Percentiles rank a stretch among this genome's conserved stretches.
These are phyloP conservation scores for Anabas testudineus DNA, from an alignment of 2,797 vertebrate species.

Conservation along the genomic window DNA sequence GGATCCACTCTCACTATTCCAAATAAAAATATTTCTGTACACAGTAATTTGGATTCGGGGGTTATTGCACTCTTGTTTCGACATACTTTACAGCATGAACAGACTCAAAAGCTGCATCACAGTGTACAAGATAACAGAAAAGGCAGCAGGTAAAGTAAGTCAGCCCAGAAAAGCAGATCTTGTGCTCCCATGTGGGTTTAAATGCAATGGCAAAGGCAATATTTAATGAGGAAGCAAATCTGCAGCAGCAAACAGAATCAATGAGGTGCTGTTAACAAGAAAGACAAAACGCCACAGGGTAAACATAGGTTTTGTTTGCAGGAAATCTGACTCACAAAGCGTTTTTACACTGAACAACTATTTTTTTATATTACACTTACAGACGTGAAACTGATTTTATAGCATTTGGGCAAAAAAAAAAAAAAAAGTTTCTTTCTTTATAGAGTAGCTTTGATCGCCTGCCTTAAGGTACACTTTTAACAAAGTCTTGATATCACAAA, in stretches of 20 bases:
- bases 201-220: conserved; percentile 18
- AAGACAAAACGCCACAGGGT: conserved; percentile 5
- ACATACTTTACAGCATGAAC: conserved; percentile 39
- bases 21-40: conserved; percentile 48
- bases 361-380: too few species aligned
- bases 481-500: not conserved
- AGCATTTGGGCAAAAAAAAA: not conserved
- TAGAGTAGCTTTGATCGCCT: not conserved
- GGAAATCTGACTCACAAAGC: not conserved
- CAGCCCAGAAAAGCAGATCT: conserved; percentile 17
- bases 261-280: conserved; percentile 27
- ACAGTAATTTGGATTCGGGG: conserved; percentile 17
- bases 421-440: too few species aligned
- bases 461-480: not conserved
- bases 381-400: not conserved
- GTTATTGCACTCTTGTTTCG: conserved; percentile 42
- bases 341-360: not conserved
- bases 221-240: conserved; percentile 40
- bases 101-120: conserved; percentile 19
- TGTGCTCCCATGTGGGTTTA: conserved; percentile 21
- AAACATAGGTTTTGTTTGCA: conserved; percentile 7
- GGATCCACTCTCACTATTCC: conserved; percentile 29
- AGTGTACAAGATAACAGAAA: conserved; percentile 18
- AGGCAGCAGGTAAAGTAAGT: conserved; percentile 21
- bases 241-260: conserved; percentile 40